These are phyloP conservation scores for Sorex fumeus DNA, from an alignment of 2,113 vertebrate species.

Conservation along the genomic window DNA sequence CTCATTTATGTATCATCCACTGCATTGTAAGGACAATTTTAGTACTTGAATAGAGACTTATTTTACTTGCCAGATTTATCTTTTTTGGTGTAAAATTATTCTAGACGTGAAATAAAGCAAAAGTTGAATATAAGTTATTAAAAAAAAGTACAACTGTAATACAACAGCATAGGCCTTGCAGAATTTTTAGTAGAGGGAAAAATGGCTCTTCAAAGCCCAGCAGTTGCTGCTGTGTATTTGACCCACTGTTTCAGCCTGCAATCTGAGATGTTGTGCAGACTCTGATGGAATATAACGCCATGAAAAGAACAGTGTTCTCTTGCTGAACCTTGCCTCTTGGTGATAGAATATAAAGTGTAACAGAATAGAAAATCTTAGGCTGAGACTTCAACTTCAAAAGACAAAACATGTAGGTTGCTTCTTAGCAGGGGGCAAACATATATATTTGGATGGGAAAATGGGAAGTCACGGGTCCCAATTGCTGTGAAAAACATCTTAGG, in stretches of 20 bases:
- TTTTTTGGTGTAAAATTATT: conserved; percentile 69
- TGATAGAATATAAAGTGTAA: conserved; percentile 77
- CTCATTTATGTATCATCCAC: conserved; percentile 28
- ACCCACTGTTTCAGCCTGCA: conserved; percentile 74
- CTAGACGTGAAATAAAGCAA: conserved; percentile 45
- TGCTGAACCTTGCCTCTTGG: conserved; percentile 78
- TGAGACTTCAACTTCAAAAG: conserved; percentile 74
- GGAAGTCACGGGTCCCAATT: conserved; percentile 70
- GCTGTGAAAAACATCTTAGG: conserved; percentile 62
- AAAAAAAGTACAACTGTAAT: conserved; percentile 57
- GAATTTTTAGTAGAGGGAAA: conserved; percentile 50
- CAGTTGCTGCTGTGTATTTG: conserved; percentile 69
- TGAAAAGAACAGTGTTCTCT: conserved; percentile 63
- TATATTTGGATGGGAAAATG: conserved; percentile 72
- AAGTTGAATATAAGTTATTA: conserved; percentile 74
- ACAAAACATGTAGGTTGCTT: conserved; percentile 73
- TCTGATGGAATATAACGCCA: conserved; percentile 25
- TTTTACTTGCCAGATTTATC: conserved; percentile 24
- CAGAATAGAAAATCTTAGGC: conserved; percentile 71
- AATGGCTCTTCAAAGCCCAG: conserved; percentile 74
- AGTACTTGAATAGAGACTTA: conserved; percentile 54
- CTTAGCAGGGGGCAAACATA: conserved; percentile 71
- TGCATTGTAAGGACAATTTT: background rate
- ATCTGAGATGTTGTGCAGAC: conserved; percentile 74
- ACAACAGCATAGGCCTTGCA: conserved; percentile 57